Evolutionary conservation across 2,888 invertebrate species (phyloP).

Genomic region (Hirtodrosophila cameraria): DNA sequence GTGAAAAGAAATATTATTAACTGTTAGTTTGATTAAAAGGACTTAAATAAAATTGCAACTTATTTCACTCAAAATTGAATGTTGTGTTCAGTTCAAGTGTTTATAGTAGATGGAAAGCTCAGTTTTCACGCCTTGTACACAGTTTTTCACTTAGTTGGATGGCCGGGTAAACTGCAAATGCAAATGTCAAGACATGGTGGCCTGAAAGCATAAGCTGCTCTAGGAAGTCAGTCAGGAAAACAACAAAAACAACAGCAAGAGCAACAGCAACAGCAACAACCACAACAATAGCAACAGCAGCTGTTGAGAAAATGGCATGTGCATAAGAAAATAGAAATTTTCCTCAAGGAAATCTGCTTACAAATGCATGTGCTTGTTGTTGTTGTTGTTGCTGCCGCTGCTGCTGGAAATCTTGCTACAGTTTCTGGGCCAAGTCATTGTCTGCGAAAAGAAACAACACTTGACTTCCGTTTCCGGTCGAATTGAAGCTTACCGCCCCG

Average conservation of each 20-base stretch:
- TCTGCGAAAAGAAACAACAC: conserved; percentile 49
- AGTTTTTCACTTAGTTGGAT: conserved; percentile 55
- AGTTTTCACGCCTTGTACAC: conserved; percentile 49
- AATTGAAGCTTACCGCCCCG: conserved; percentile 9
- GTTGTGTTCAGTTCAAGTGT: background rate
- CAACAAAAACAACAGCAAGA: conserved; percentile 18
- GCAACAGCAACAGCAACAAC: conserved; percentile 14
- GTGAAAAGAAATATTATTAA: no score
- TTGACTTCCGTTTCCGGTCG: conserved; percentile 73
- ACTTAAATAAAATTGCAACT: background rate
- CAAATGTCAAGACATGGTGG: conserved; percentile 70
- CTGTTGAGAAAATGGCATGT: conserved; percentile 68
- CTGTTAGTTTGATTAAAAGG: background rate
- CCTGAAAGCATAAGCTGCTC: conserved; percentile 62
- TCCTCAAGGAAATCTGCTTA: conserved; percentile 73
- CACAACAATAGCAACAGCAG: conserved; percentile 36
- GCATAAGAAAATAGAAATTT: conserved; percentile 70
- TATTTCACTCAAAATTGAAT: background rate
- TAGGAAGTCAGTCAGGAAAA: conserved; percentile 41
- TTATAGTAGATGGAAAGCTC: conserved; percentile 24
- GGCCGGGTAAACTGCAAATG: conserved; percentile 59
- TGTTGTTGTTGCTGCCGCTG: conserved; percentile 21
- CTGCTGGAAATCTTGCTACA: conserved; percentile 52
- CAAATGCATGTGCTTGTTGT: conserved; percentile 55
- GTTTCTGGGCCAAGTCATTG: conserved; percentile 59